phyloP scores from a whole-genome alignment of 2,113 vertebrate genomes.

The Trichechus manatus region DNA sequence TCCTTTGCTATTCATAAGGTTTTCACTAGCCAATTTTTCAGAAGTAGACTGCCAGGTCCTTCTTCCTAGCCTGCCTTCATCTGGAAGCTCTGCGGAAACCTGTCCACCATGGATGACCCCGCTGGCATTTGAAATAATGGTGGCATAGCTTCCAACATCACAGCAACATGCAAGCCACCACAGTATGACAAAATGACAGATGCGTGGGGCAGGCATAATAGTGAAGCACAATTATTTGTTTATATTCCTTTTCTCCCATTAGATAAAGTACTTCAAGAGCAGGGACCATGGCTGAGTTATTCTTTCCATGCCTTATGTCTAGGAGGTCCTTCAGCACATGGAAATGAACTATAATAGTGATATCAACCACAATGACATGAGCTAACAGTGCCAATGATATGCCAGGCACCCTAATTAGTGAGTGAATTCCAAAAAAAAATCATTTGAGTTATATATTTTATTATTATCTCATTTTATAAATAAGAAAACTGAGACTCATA shows the following conservation, averaged over 20 bases:
- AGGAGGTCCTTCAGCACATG: not conserved
- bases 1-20: too few relatives aligned
- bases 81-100: too few relatives aligned
- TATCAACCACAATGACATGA: not conserved
- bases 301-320: not conserved
- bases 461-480: not conserved
- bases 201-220: not conserved
- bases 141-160: too few relatives aligned
- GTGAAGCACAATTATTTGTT: not conserved
- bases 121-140: too few relatives aligned
- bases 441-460: not conserved
- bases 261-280: not conserved
- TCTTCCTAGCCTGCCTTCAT: too few relatives aligned
- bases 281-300: not conserved
- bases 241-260: not conserved
- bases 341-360: not conserved
- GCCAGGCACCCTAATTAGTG: not conserved
- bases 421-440: not conserved
- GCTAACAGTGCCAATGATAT: not conserved
- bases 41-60: too few relatives aligned
- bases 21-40: too few relatives aligned
- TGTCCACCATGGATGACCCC: too few relatives aligned
- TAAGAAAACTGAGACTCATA: conserved; percentile 21
- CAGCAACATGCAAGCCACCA: too few relatives aligned
- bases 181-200: too few relatives aligned